Conservation (phyloP, 2,888 invertebrate genomes). For the Heliconius erato region DNA sequence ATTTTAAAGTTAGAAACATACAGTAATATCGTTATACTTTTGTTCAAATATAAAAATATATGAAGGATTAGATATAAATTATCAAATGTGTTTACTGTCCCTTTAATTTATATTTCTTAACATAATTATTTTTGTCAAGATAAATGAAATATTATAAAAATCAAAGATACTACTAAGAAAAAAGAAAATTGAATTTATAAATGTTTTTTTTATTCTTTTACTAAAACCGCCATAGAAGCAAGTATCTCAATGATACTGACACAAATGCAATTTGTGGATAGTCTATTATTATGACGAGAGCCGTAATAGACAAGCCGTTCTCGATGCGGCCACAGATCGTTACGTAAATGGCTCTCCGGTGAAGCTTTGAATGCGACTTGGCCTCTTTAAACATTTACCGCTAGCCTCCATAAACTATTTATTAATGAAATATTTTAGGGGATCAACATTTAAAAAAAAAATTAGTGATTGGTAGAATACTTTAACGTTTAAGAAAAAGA, state of each 20-base stretch:
- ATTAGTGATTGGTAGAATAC: background rate
- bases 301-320: conserved; percentile 61
- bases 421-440: conserved; percentile 24
- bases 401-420: conserved; percentile 40
- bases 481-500: background rate
- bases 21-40: background rate
- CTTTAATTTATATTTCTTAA: too few species aligned
- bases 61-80: background rate
- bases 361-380: conserved; percentile 47
- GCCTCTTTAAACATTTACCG: conserved; percentile 47
- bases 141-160: too few species aligned
- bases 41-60: background rate
- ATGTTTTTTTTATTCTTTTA: background rate
- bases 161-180: too few species aligned
- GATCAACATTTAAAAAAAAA: background rate
- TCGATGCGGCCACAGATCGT: conserved; percentile 67
- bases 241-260: conserved; percentile 47
- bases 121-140: too few species aligned
- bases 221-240: background rate
- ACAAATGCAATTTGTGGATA: conserved; percentile 68
- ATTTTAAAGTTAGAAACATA: background rate
- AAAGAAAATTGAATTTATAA: background rate
- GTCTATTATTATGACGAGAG: conserved; percentile 64
- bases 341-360: conserved; percentile 70
- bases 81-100: background rate